Conservation (phyloP, 2,797 vertebrate genomes). For the Danio choprae region DNA sequence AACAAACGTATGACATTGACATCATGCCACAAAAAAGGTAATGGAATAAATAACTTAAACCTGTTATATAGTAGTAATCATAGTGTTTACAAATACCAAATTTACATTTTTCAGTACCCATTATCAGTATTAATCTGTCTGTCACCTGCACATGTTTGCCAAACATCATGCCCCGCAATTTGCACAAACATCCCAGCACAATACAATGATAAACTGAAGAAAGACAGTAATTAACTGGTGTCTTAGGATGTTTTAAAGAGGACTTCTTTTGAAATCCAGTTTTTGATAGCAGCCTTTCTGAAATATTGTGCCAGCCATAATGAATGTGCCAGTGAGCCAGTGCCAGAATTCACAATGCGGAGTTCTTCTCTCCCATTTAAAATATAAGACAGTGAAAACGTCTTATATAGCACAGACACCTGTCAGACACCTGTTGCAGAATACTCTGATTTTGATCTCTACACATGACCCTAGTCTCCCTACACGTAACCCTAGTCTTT, state of each 20-base stretch:
- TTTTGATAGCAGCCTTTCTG: slow-evolving; percentile 9
- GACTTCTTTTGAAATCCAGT: slow-evolving; percentile 17
- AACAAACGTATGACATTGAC: slow-evolving; percentile 61
- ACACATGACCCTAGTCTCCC: background rate
- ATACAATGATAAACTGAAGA: slow-evolving; percentile 11
- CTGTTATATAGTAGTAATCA: background rate
- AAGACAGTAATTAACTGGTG: slow-evolving; percentile 9
- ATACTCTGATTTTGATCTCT: background rate
- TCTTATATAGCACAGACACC: background rate
- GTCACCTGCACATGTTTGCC: slow-evolving; percentile 17
- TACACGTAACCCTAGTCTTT: background rate
- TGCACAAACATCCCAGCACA: slow-evolving; percentile 22
- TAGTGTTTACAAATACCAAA: background rate
- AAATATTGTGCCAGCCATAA: slow-evolving; percentile 7
- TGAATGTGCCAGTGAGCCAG: slow-evolving; percentile 7
- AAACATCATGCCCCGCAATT: background rate
- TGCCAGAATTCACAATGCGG: slow-evolving; percentile 4
- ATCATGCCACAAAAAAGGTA: slow-evolving; percentile 51
- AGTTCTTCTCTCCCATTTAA: background rate
- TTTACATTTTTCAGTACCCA: background rate
- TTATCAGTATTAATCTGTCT: background rate
- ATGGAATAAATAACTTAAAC: slow-evolving; percentile 9
- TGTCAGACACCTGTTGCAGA: background rate
- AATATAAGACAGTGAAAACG: background rate
- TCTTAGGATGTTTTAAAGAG: slow-evolving; percentile 9